Conservation (phyloP, 2,797 vertebrate species). For the Potorous gilbertii region DNA sequence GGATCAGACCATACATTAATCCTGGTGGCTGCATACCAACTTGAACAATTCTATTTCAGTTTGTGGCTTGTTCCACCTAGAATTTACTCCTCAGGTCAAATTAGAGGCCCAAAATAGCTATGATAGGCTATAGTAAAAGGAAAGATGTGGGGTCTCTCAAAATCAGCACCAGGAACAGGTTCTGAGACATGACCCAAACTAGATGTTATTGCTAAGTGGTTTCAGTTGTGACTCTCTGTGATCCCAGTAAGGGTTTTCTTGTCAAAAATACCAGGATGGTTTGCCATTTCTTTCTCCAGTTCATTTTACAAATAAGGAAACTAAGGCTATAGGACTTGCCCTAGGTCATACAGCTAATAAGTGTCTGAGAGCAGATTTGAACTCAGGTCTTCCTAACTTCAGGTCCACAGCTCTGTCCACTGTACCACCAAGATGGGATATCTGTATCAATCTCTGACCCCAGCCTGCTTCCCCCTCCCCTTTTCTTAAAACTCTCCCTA, state of each 20-base stretch:
- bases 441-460: neutral
- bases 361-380: neutral
- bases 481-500: neutral
- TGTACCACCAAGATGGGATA: neutral
- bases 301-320: neutral
- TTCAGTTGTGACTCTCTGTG: neutral
- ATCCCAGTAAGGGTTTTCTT: neutral
- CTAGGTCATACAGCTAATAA: neutral
- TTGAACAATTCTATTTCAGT: constrained; percentile 85
- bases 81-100: neutral
- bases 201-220: neutral
- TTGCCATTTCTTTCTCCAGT: neutral
- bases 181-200: neutral
- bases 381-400: neutral
- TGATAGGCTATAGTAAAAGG: neutral
- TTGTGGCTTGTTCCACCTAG: constrained; percentile 83
- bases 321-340: neutral
- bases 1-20: constrained; percentile 88
- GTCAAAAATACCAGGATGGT: neutral
- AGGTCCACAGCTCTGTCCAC: neutral
- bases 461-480: neutral
- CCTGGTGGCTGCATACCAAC: constrained; percentile 86
- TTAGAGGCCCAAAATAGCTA: neutral
- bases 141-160: neutral
- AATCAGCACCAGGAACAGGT: neutral